These are phyloP conservation scores for Erpobdella octoculata DNA, from an alignment of 2,888 invertebrate species.

Conservation along the genomic window DNA sequence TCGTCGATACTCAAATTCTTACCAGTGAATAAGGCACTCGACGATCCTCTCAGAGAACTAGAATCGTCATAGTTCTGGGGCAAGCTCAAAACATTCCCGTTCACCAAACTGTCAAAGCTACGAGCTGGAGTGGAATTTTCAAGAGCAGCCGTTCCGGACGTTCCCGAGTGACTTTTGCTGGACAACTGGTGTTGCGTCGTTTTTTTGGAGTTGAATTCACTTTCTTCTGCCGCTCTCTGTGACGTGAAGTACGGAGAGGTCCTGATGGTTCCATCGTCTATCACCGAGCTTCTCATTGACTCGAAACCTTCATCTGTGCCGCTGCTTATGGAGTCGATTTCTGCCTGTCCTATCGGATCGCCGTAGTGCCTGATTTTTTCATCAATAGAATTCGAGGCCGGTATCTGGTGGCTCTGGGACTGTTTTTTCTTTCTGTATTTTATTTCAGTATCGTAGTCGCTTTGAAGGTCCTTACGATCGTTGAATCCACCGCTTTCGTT, in stretches of 20 bases:
- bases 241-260: slow-evolving; percentile 13
- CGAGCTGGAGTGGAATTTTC: background rate
- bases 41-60: slow-evolving; percentile 8
- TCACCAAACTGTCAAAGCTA: slow-evolving; percentile 12
- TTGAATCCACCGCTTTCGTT: background rate
- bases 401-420: background rate
- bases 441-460: too few species aligned
- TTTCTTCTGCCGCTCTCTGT: too few species aligned
- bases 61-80: background rate
- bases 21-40: background rate
- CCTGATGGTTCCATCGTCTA: slow-evolving; percentile 4
- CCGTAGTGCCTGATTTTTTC: too few species aligned
- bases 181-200: too few species aligned
- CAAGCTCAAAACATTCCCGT: background rate
- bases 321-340: slow-evolving; percentile 18
- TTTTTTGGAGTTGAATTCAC: too few species aligned
- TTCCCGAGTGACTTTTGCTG: too few species aligned
- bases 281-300: slow-evolving; percentile 26
- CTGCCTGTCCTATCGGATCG: background rate
- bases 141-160: too few species aligned
- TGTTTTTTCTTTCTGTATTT: background rate
- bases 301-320: slow-evolving; percentile 26
- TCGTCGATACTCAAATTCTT: background rate
- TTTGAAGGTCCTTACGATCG: too few species aligned
- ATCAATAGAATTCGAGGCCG: background rate